Evolutionary conservation across 2,888 invertebrate genomes (phyloP), one percentile per base, ranked within the genome.

Genomic region (Mechanitis mazaeus): DNA sequence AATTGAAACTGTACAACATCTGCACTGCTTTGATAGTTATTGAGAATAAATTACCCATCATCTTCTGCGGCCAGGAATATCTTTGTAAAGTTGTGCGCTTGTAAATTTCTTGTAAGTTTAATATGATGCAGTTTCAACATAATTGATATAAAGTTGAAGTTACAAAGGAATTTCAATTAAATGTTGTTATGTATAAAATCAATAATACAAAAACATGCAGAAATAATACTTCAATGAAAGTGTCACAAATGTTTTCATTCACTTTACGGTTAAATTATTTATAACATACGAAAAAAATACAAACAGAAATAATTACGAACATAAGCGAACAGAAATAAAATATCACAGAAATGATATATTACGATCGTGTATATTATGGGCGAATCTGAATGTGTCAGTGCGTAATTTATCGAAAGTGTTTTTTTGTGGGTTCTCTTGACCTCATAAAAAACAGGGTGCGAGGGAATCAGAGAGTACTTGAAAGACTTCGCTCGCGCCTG

Each of bases 301-400:
- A 54, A 54, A 42, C 38, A 3, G 47, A 45, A 56, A 59, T 57
- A 42, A 42, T 56, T 54, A 47, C 54, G 45, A 33, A 31, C 5
- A 45, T 33, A 54, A 47, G 45, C 46, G 56, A 42, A 54, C 54
- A n/a, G 12, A 6, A 58, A 3, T n/a, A 58, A 38, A 35, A 46
- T n/a, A 28, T 28, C n/a, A 42, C 33, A 31, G 31, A 11, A 50
- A 31, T 50, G 42, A 87, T 87, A 86, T 85, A 85, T 85, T 83
- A 83, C 82, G 83, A 81, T 79, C 85, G 83, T 84, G 87, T 84
- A 81, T 79, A 85, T 88, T 85, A 87, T 85, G 85, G 84, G 76
- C 77, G 83, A 87, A 86, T 89, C 88, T 89, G 89, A 88, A 86
- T 87, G 87, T 88, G 89, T 89, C 89, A 88, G 87, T 87, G 84